These are phyloP conservation scores for Hypena proboscidalis DNA, from an alignment of 2,888 invertebrate species.

Conservation along the genomic window DNA sequence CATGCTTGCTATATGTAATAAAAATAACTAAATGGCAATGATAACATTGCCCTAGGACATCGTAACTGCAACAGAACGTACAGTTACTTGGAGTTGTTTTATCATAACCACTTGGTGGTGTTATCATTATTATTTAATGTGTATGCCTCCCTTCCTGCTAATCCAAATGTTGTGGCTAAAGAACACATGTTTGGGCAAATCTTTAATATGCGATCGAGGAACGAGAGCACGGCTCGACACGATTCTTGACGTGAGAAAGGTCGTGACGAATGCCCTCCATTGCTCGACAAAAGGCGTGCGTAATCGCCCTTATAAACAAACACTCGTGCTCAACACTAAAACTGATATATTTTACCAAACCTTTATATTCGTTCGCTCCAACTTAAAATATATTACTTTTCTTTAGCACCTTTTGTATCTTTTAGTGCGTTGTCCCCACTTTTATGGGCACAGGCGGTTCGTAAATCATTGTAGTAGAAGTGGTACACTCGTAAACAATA, in stretches of 20 bases:
- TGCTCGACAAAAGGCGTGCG: slow-evolving; percentile 67
- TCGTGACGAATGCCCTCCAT: slow-evolving; percentile 60
- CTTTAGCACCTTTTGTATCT: slow-evolving; percentile 85
- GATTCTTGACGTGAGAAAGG: slow-evolving; percentile 49
- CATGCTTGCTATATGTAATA: no score
- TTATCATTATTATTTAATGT: neutral
- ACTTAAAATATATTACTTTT: slow-evolving; percentile 84
- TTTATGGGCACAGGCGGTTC: slow-evolving; percentile 80
- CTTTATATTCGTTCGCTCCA: slow-evolving; percentile 81
- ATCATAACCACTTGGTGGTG: neutral
- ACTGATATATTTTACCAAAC: slow-evolving; percentile 83
- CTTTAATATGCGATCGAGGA: slow-evolving; percentile 20
- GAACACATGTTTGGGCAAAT: slow-evolving; percentile 21
- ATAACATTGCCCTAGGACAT: no score
- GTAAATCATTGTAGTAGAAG: slow-evolving; percentile 84
- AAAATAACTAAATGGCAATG: no score
- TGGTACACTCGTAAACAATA: slow-evolving; percentile 79
- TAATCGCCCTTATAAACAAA: slow-evolving; percentile 81
- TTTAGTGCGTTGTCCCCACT: slow-evolving; percentile 82
- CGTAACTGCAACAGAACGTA: no score
- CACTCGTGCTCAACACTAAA: slow-evolving; percentile 78
- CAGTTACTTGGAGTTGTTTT: no score
- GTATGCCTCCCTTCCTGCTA: neutral
- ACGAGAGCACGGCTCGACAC: slow-evolving; percentile 22
- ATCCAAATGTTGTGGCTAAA: slow-evolving; percentile 1